Evolutionary conservation across 2,888 invertebrate genomes (phyloP), one percentile per base, ranked within the genome.

Genomic region (Hartigia nigra): DNA sequence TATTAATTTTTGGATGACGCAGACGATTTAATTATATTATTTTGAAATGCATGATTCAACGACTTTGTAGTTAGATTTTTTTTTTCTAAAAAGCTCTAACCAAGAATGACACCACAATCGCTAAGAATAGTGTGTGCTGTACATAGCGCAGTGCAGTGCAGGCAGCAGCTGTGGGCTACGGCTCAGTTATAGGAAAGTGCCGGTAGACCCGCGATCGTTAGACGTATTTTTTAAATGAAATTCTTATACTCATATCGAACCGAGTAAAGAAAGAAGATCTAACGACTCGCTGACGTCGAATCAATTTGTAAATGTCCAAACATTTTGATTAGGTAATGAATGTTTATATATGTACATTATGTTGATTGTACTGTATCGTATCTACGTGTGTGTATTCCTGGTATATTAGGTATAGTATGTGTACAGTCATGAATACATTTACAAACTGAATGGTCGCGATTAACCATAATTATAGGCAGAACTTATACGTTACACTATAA

Each of bases 141-240:
- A 91, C 89, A 90, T 90, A 90, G 90, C 90, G 91, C 87, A 88
- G 90, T 91, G 91, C 91, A 91, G 88, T 91, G 90, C 91, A 91
- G 88, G 90, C 90, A 88, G 90, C 89, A 90, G 90, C 90, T 90
- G 90, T 91, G 90, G 88, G 90, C 90, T 91, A 91, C 90, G 90
- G 88, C 91, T 91, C 90, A 89, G 87, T 86, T 90, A 88, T 85
- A 87, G 84, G 86, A 84, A 86, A 83, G 87, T 85, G 88, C 87
- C 87, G 86, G 86, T 84, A 83, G 83, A 85, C 83, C 80, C 86
- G 84, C 79, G 70, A 79, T 80, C 78, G 75, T 35, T 72, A 34
- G 72, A 72, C 2, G 34, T 72, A 34, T 72, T 55, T 55, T 0
- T 2, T 14, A 55, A 55, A 55, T 55, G 55, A 55, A 55, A 55